A percentile compares a stretch with the other conserved stretches of the same genome.
phyloP scores from a whole-genome alignment of 1,140 invertebrate genomes.

The Drosophila nannoptera region DNA sequence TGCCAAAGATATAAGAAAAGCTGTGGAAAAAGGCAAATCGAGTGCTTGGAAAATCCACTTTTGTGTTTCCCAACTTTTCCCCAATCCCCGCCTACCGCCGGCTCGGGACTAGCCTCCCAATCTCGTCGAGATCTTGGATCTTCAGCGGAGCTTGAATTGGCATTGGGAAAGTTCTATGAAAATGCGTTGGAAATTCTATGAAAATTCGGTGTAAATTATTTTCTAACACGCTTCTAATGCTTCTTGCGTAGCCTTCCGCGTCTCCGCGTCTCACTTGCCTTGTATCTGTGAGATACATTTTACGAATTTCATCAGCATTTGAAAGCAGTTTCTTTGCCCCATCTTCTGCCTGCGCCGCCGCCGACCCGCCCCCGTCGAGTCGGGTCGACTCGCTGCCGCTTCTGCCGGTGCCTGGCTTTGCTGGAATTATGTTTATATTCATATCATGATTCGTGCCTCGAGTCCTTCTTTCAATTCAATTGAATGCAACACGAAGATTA shows the following conservation, averaged over 20 bases:
- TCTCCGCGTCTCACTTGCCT: neutral
- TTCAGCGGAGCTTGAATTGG: no score
- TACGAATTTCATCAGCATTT: conserved; percentile 56
- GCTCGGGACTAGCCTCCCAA: no score
- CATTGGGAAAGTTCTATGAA: no score
- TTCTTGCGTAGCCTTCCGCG: no score
- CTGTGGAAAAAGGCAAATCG: conserved; percentile 1
- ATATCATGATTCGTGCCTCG: conserved; percentile 64
- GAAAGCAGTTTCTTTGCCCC: conserved; percentile 14
- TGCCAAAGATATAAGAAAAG: conserved; percentile 19
- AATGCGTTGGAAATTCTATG: no score
- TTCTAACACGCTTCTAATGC: no score
- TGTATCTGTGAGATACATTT: neutral
- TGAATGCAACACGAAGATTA: conserved; percentile 57
- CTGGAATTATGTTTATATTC: conserved; percentile 63
- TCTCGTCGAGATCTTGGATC: no score
- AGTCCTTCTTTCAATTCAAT: conserved; percentile 74
- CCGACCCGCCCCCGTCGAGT: neutral
- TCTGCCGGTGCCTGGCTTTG: neutral
- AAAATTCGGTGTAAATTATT: no score
- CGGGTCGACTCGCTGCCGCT: neutral
- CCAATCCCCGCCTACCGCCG: no score
- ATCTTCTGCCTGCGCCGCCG: neutral
- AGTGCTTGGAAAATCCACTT: neutral
- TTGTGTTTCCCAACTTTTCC: neutral